Evolutionary conservation across 2,888 invertebrate species (phyloP).

Genomic region (Campoletis raptor): DNA sequence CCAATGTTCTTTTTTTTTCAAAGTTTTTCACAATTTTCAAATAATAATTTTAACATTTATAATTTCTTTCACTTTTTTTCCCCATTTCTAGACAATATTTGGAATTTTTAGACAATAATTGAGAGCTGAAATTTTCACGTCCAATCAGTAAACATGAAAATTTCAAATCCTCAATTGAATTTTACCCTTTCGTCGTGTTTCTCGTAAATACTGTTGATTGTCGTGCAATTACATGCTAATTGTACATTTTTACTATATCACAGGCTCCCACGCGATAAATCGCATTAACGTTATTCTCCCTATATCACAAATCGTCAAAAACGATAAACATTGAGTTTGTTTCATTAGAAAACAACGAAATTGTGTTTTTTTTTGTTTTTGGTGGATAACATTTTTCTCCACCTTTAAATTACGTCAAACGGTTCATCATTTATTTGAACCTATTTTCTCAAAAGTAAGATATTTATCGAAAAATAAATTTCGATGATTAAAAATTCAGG

Average conservation of each 20-base stretch:
- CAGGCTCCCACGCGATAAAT: conserved; percentile 67
- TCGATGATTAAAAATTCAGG: too few relatives aligned
- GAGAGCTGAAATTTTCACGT: background rate
- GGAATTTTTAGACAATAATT: background rate
- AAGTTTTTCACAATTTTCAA: background rate
- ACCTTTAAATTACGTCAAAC: background rate
- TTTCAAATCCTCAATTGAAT: conserved; percentile 2
- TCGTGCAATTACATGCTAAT: conserved; percentile 50
- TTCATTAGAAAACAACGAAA: background rate
- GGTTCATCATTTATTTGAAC: background rate
- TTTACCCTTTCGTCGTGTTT: background rate
- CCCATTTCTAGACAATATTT: conserved; percentile 9
- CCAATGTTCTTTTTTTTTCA: too few relatives aligned
- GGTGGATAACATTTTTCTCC: background rate
- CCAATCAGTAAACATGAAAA: background rate
- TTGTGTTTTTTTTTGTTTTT: background rate
- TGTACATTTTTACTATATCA: conserved; percentile 67
- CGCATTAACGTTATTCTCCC: conserved; percentile 35
- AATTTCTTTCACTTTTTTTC: background rate
- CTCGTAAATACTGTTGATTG: conserved; percentile 32
- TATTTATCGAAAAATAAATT: background rate
- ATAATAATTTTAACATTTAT: background rate
- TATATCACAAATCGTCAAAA: conserved; percentile 23
- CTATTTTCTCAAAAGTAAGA: background rate
- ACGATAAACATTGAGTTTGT: background rate